Conservation (phyloP, 2,113 vertebrate genomes). For the Marmota flaviventris region DNA sequence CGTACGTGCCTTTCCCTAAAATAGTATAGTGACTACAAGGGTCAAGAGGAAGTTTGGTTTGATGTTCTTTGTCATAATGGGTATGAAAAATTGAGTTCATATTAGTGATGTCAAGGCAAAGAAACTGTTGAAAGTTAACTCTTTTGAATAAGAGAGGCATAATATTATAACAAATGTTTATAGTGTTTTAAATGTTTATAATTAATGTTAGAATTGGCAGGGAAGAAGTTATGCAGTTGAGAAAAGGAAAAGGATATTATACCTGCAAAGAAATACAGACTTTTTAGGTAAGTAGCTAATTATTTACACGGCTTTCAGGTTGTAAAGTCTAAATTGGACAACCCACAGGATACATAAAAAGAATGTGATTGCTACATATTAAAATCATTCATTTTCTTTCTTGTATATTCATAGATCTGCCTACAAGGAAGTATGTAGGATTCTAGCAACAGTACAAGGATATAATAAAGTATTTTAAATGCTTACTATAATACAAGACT, state of each 20-base stretch:
- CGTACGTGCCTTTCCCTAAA: neutral
- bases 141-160: neutral
- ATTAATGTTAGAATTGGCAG: neutral
- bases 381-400: constrained; percentile 25
- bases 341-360: neutral
- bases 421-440: neutral
- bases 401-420: neutral
- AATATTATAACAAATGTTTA: neutral
- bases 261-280: neutral
- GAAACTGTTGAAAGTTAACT: neutral
- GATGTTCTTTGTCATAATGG: neutral
- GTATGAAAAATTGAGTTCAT: neutral
- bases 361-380: neutral
- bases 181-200: neutral
- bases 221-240: neutral
- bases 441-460: neutral
- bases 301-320: neutral
- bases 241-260: neutral
- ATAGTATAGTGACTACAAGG: neutral
- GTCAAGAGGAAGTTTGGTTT: neutral
- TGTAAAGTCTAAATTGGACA: neutral
- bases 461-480: constrained; percentile 41
- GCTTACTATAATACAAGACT: neutral
- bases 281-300: constrained; percentile 31
- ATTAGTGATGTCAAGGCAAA: neutral